Conservation (phyloP, 2,888 invertebrate species). For the Beris chalybata region DNA sequence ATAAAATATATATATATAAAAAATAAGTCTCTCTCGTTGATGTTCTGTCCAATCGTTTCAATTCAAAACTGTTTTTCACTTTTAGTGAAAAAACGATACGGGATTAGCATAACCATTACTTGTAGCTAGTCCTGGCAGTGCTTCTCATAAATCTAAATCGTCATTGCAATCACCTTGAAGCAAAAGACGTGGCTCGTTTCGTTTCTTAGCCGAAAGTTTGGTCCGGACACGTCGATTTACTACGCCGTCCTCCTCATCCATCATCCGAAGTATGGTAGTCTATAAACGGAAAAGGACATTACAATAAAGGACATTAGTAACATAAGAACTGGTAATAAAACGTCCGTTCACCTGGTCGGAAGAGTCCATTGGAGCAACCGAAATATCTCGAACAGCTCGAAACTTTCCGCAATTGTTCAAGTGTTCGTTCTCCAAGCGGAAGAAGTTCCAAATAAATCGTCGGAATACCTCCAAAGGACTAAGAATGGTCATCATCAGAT, state of each 20-base stretch:
- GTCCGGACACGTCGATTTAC: conserved; percentile 49
- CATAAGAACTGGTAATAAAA: conserved; percentile 2
- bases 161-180: conserved; percentile 54
- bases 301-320: conserved; percentile 31
- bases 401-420: conserved; percentile 88
- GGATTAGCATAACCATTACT: conserved; percentile 14
- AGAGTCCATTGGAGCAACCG: conserved; percentile 74
- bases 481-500: conserved; percentile 67
- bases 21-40: not conserved
- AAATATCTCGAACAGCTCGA: conserved; percentile 83
- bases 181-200: conserved; percentile 48
- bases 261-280: conserved; percentile 56
- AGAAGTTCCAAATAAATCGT: conserved; percentile 86
- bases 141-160: conserved; percentile 45
- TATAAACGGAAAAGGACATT: conserved; percentile 44
- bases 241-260: conserved; percentile 56
- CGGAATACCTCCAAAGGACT: conserved; percentile 71
- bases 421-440: conserved; percentile 87
- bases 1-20: not conserved
- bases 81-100: not conserved
- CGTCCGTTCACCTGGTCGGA: conserved; percentile 63
- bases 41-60: not conserved
- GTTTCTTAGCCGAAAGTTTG: conserved; percentile 45
- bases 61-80: not conserved
- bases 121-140: not conserved